phyloP scores from a whole-genome alignment of 2,888 invertebrate genomes.

The Agrochola litura region DNA sequence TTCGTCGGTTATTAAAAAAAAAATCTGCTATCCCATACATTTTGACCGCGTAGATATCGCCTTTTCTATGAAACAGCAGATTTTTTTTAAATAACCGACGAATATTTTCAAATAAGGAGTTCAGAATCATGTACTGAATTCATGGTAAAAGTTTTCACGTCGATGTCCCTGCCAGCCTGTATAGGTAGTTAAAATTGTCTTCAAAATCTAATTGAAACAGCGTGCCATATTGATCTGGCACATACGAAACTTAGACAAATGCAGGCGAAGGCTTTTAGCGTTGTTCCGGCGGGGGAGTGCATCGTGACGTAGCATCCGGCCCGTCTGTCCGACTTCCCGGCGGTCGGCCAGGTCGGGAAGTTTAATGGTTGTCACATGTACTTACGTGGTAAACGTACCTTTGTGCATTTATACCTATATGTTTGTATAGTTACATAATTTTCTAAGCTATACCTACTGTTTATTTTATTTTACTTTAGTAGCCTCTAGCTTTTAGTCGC shows the following conservation, averaged over 20 bases:
- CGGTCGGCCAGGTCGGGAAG: constrained; percentile 50
- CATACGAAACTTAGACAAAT: constrained; percentile 79
- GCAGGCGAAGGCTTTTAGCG: constrained; percentile 85
- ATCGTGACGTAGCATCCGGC: constrained; percentile 82
- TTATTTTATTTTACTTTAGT: not conserved
- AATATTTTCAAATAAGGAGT: too few relatives aligned
- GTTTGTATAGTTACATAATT: not conserved
- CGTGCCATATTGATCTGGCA: constrained; percentile 70
- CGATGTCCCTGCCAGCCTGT: too few relatives aligned
- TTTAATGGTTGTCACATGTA: constrained; percentile 68
- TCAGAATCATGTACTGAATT: too few relatives aligned
- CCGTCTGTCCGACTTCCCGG: constrained; percentile 68
- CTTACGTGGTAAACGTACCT: constrained; percentile 37
- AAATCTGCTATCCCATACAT: too few relatives aligned
- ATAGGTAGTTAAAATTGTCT: not conserved
- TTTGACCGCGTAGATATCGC: too few relatives aligned
- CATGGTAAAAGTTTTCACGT: too few relatives aligned
- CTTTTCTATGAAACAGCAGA: too few relatives aligned
- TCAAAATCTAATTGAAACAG: constrained; percentile 34
- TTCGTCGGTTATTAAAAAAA: too few relatives aligned
- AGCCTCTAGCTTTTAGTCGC: too few relatives aligned
- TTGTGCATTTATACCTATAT: constrained; percentile 8
- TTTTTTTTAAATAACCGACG: too few relatives aligned
- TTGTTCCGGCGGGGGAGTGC: constrained; percentile 82
- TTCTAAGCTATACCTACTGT: not conserved